These are phyloP conservation scores for Brachionus paranguensis DNA, from an alignment of 1,140 invertebrate species.

Conservation along the genomic window DNA sequence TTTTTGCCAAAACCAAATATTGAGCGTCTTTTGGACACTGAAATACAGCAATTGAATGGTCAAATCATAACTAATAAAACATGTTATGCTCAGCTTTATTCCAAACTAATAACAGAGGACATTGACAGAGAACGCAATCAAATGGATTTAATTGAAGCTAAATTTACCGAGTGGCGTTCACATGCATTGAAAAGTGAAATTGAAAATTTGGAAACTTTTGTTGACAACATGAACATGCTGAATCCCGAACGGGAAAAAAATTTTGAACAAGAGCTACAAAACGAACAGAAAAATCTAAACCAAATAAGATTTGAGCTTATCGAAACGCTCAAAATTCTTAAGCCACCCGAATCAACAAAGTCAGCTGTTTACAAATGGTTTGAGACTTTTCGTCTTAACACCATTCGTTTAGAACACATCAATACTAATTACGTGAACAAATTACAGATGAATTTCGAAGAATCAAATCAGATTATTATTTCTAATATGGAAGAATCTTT, in stretches of 20 bases:
- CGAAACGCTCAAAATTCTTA: slow-evolving; percentile 48
- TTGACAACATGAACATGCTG: slow-evolving; percentile 46
- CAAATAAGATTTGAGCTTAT: slow-evolving; percentile 47
- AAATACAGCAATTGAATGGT: slow-evolving; percentile 53
- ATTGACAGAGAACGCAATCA: slow-evolving; percentile 52
- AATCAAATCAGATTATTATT: slow-evolving; percentile 44
- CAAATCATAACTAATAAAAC: slow-evolving; percentile 49
- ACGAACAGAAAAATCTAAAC: slow-evolving; percentile 48
- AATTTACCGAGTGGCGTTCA: slow-evolving; percentile 43
- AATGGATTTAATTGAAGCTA: slow-evolving; percentile 42
- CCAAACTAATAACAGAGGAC: slow-evolving; percentile 49
- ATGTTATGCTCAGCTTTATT: slow-evolving; percentile 51
- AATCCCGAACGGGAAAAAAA: slow-evolving; percentile 44
- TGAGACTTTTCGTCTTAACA: slow-evolving; percentile 46
- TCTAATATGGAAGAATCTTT: slow-evolving; percentile 47
- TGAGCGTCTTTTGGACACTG: slow-evolving; percentile 48
- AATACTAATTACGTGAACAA: neutral
- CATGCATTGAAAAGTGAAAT: slow-evolving; percentile 49
- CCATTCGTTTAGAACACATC: slow-evolving; percentile 46
- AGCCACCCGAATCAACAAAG: slow-evolving; percentile 52
- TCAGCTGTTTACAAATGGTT: slow-evolving; percentile 51
- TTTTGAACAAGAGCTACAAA: slow-evolving; percentile 44
- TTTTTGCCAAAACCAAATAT: slow-evolving; percentile 49
- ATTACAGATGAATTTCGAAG: slow-evolving; percentile 4
- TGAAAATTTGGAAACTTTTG: slow-evolving; percentile 46